Evolutionary conservation across 1,140 invertebrate genomes (phyloP), one percentile per base, ranked within the genome.

Genomic region (Pseudomyrmex gracilis): DNA sequence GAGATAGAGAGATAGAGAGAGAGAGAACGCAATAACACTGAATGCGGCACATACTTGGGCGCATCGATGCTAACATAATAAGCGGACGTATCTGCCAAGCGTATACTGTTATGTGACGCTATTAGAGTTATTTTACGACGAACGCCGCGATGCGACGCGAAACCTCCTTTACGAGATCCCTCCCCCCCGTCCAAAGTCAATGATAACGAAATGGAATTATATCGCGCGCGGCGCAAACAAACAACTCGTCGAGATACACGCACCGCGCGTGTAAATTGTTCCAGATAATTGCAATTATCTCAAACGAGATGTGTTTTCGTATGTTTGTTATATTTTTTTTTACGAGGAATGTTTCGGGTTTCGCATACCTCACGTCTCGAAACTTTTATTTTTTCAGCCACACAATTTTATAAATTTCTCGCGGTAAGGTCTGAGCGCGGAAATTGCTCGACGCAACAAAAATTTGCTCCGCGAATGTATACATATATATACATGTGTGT

Each of bases 51-150:
- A 68, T 78, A 78, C 74, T 78, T 78, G 34, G 63, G 10, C 68
- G 64, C 74, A 78, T 78, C 76, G 76, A 78, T 78, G 64, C 76
- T 78, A 78, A 70, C 76, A 78, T 78, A 78, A 78, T 78, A 78
- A 78, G 51, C 76, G 76, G 64, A 68, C 76, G 20, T 78, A 70
- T 78, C 76, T 78, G 76, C 51, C 76, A 78, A 78, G 76, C 49
- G 61, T 57, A 47, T 24, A 22, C 51, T n/a, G 64, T 55, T 78
- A 70, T 57, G 17, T 43, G 76, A 15, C 51, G 51, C 64, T 78
- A 57, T 78, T 78, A 78, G 49, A 20, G 17, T 68, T 51, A 78
- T 78, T 78, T 78, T 78, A 70, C 53, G 67, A 70, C 20, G 22
- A 53, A 66, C 22, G 49, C 10, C 34, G 9, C 51, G 51, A 22